These are phyloP conservation scores for Ligdia adustata DNA, from an alignment of 2,888 invertebrate genomes.

Conservation along the genomic window DNA sequence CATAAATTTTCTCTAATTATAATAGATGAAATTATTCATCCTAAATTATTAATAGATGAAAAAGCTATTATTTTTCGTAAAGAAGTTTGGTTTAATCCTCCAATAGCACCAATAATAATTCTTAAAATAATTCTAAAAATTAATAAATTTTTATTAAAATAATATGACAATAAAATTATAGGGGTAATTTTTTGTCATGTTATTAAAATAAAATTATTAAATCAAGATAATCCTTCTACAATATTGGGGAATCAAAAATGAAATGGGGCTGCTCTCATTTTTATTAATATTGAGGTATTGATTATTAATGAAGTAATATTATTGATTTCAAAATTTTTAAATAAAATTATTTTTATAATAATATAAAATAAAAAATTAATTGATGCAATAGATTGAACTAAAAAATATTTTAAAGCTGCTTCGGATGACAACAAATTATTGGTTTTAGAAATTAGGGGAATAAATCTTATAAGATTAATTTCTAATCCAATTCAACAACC, in stretches of 20 bases:
- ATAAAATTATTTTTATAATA: conserved; percentile 62
- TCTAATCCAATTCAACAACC: conserved; percentile 85
- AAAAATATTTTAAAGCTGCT: conserved; percentile 85
- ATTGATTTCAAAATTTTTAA: conserved; percentile 61
- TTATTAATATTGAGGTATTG: conserved; percentile 74
- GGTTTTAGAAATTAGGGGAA: conserved; percentile 79
- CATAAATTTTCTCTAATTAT: conserved; percentile 74
- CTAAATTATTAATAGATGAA: conserved; percentile 86
- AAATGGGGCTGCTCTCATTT: conserved; percentile 84
- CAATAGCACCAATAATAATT: conserved; percentile 74
- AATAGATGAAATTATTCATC: conserved; percentile 80
- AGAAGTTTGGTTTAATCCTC: conserved; percentile 81
- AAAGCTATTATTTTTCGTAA: conserved; percentile 85
- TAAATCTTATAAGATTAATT: conserved; percentile 86
- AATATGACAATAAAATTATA: conserved; percentile 80
- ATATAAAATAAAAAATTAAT: conserved; percentile 79
- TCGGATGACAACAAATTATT: conserved; percentile 78
- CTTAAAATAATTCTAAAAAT: conserved; percentile 71
- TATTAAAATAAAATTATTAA: conserved; percentile 81
- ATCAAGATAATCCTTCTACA: conserved; percentile 83
- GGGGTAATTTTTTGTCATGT: conserved; percentile 87
- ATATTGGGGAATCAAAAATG: conserved; percentile 85
- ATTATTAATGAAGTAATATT: conserved; percentile 57
- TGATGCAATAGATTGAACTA: conserved; percentile 84
- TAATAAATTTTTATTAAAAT: conserved; percentile 68